Evolutionary conservation across 23 tunicate species (phyloP), one percentile per base, ranked within the genome.

Genomic region (Aplidium turbinatum): DNA sequence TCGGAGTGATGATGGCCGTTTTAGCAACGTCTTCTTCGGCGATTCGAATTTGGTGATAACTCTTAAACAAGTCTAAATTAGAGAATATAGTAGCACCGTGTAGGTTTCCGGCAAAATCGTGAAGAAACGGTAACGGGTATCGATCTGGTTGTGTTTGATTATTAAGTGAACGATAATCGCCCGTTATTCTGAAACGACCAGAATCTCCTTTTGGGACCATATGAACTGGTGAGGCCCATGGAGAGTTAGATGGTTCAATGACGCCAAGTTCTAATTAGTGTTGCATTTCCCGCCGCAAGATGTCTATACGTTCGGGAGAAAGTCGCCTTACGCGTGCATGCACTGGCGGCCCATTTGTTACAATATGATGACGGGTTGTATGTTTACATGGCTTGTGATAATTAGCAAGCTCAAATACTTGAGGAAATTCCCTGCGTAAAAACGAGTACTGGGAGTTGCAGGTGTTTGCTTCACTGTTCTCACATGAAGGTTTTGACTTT

Each of bases 331-430:
- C 47, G n/a, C 76, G 61, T 29, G 47, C 31, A 22, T 38, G 24
- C 7, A 47, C 33, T 22, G 76, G 76, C 2, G 58, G 58, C 2
- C 76, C 76, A 22, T 47, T 46, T 70, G 26, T 46, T 70, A 21
- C 61, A 28, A 70, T 21, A 70, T 31, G 31, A 70, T 70, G 76
- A n/a, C n/a, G n/a, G n/a, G n/a, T n/a, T n/a, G n/a, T n/a, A n/a
- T n/a, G n/a, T n/a, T n/a, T n/a, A n/a, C n/a, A n/a, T n/a, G n/a
- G n/a, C n/a, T n/a, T n/a, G n/a, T n/a, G n/a, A n/a, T n/a, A n/a
- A n/a, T n/a, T n/a, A n/a, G n/a, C n/a, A n/a, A n/a, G n/a, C n/a
- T n/a, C n/a, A n/a, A n/a, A n/a, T n/a, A n/a, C n/a, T n/a, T n/a
- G n/a, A n/a, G n/a, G n/a, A n/a, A n/a, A n/a, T n/a, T n/a, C n/a